Evolutionary conservation across 2,113 vertebrate genomes (phyloP), one percentile per base, ranked within the genome.

Genomic region (Manacus vitellinus): DNA sequence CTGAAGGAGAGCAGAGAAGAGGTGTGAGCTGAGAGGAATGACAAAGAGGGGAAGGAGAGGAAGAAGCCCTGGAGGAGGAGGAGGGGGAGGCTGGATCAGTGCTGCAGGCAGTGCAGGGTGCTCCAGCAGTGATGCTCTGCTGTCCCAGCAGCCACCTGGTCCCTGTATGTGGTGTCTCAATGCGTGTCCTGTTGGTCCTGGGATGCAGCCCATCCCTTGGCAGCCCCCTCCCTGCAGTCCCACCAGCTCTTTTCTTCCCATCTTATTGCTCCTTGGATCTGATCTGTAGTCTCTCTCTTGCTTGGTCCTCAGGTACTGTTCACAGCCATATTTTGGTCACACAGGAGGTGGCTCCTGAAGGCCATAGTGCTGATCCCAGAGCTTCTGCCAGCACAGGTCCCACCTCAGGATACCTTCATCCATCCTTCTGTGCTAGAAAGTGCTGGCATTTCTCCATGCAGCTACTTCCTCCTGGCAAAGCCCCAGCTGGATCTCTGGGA

Each of bases 1-100:
- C 88, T 94, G 92, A 94, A 92, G 95, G 93, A 94, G 93, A 96
- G 88, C 92, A 47, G 89, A 39, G 95, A 62, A 87, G 31, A 85
- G 83, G 83, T 71, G 61, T 93, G 71, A 90, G 89, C 87, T 89
- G 94, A 94, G 93, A 86, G 85, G 93, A 90, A 94, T 92, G 72
- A 86, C 74, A 89, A 93, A 67, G 71, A 96, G 81, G 78, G 61
- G 49, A 58, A 79, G 41, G 59, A 66, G 80, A 79, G 65, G 79
- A 73, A 79, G 76, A 55, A 83, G 78, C 71, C 27, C 28, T 44
- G 63, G 62, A 81, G 85, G 84, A 80, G 39, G 73, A 4, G 28
- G n/a, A 25, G n/a, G n/a, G 74, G 58, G 44, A 51, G 76, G 87
- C 56, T 63, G 61, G 87, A 91, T 93, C 23, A 6, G 62, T 78